Evolutionary conservation across 2,888 invertebrate genomes (phyloP).

Genomic region (Serripes groenlandicus): DNA sequence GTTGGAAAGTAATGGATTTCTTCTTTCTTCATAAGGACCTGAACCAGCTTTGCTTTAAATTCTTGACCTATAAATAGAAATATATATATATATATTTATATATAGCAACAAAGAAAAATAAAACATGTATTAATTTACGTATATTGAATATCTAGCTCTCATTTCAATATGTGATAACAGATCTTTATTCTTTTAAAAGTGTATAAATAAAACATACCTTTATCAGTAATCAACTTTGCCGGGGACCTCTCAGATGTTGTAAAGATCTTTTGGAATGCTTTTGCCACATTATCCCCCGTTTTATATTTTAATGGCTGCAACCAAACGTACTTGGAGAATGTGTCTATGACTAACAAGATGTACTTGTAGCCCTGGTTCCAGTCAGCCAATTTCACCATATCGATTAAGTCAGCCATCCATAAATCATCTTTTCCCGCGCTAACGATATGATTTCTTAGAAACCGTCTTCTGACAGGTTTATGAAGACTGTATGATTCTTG

Average conservation of each 20-base stretch:
- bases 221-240: slow-evolving; percentile 21
- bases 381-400: slow-evolving; percentile 20
- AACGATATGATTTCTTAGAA: too few relatives aligned
- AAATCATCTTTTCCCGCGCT: slow-evolving; percentile 10
- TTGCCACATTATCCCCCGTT: slow-evolving; percentile 23
- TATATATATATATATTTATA: too few relatives aligned
- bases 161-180: neutral
- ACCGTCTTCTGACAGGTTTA: too few relatives aligned
- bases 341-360: too few relatives aligned
- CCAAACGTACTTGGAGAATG: too few relatives aligned
- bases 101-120: too few relatives aligned
- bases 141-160: neutral
- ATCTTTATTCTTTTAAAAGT: neutral
- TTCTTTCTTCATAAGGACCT: too few relatives aligned
- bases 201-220: slow-evolving; percentile 20
- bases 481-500: too few relatives aligned
- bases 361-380: too few relatives aligned
- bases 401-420: slow-evolving; percentile 27
- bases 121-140: neutral
- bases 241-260: slow-evolving; percentile 2
- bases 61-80: slow-evolving; percentile 55
- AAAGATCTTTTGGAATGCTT: slow-evolving; percentile 19
- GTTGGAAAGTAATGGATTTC: slow-evolving; percentile 51
- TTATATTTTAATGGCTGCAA: too few relatives aligned
- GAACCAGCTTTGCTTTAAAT: slow-evolving; percentile 52